Evolutionary conservation across 2,888 invertebrate species (phyloP).

Genomic region (Lymantria monacha): DNA sequence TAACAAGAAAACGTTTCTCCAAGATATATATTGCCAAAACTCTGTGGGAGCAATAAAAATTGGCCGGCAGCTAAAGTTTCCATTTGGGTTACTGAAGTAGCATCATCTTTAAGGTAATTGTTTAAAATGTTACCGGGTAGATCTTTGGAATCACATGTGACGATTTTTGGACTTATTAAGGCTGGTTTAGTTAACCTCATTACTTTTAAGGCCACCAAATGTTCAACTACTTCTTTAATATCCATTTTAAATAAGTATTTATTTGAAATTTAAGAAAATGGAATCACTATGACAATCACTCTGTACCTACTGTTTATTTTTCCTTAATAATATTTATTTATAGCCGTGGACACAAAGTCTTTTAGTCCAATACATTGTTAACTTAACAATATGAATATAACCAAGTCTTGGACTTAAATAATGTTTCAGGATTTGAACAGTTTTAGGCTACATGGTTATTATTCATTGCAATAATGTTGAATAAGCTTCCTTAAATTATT

Average conservation of each 20-base stretch:
- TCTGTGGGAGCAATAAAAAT: constrained; percentile 96
- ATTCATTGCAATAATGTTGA: too few relatives aligned
- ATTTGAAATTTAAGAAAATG: too few relatives aligned
- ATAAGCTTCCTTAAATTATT: too few relatives aligned
- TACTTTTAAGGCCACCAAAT: constrained; percentile 87
- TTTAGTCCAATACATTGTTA: too few relatives aligned
- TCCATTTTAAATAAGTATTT: constrained; percentile 65
- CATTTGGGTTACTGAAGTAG: constrained; percentile 90
- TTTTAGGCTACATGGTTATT: too few relatives aligned
- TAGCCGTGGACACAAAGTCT: too few relatives aligned
- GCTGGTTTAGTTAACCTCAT: constrained; percentile 97
- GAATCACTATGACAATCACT: too few relatives aligned
- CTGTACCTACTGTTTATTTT: too few relatives aligned
- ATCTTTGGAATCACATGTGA: constrained; percentile 93
- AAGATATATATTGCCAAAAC: constrained; percentile 98
- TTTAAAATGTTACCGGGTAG: constrained; percentile 91
- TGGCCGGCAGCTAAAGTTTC: constrained; percentile 94
- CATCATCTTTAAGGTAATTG: constrained; percentile 90
- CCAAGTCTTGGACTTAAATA: too few relatives aligned
- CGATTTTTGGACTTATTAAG: constrained; percentile 89
- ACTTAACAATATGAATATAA: too few relatives aligned
- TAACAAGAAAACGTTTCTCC: constrained; percentile 99
- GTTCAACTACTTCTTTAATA: constrained; percentile 82
- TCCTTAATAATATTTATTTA: too few relatives aligned
- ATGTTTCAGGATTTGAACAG: too few relatives aligned